These are phyloP conservation scores for Rhopalosiphum maidis DNA, from an alignment of 1,140 invertebrate genomes.

Conservation along the genomic window DNA sequence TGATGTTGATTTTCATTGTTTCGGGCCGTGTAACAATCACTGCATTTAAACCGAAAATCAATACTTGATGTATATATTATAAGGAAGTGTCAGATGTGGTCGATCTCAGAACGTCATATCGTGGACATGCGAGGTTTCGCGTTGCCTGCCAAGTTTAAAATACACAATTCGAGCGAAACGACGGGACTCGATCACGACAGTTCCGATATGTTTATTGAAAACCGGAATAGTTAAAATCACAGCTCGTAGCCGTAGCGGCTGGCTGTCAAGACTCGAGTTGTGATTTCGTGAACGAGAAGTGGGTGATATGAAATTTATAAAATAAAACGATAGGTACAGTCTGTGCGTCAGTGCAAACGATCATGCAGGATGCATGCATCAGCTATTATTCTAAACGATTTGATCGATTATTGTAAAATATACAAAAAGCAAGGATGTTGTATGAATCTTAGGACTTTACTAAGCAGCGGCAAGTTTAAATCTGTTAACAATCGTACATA, in stretches of 20 bases:
- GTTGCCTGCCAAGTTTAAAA: background rate
- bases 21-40: background rate
- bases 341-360: background rate
- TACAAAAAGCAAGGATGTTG: constrained; percentile 9
- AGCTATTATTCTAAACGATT: background rate
- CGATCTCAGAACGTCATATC: background rate
- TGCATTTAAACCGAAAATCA: constrained; percentile 21
- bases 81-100: background rate
- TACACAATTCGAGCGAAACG: background rate
- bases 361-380: background rate
- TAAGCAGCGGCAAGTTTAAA: constrained; percentile 40
- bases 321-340: background rate
- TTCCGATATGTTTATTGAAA: background rate
- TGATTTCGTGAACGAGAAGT: background rate
- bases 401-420: constrained; percentile 25
- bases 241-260: background rate
- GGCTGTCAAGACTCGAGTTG: background rate
- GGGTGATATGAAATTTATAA: background rate
- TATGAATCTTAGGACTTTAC: background rate
- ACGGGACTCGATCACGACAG: background rate
- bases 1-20: constrained; percentile 56
- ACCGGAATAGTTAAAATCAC: background rate
- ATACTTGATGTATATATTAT: background rate
- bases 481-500: background rate
- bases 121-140: background rate